These are phyloP conservation scores for Acipenser ruthenus DNA, from an alignment of 2,797 vertebrate species.

Conservation along the genomic window DNA sequence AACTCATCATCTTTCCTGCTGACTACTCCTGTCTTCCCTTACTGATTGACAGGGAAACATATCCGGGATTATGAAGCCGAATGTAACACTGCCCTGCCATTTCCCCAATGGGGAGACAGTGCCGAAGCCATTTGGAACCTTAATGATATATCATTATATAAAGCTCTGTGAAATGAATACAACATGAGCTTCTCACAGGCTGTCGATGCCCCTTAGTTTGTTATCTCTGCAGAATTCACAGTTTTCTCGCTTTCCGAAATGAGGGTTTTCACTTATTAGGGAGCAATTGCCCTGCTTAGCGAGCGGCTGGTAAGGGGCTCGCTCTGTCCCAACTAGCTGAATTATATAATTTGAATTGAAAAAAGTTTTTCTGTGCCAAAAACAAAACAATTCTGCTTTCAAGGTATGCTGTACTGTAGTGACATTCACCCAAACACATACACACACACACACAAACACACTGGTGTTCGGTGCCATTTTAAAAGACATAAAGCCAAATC, in stretches of 20 bases:
- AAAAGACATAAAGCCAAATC: too few species aligned
- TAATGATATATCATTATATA: conserved; percentile 26
- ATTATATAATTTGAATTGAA: too few species aligned
- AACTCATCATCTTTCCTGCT: conserved; percentile 16
- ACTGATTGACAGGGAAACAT: conserved; percentile 29
- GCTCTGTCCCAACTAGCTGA: too few species aligned
- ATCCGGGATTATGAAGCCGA: conserved; percentile 12
- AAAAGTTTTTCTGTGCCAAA: too few species aligned
- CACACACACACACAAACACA: too few species aligned
- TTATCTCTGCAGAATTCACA: neutral
- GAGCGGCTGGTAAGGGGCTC: too few species aligned
- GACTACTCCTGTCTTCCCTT: conserved; percentile 15
- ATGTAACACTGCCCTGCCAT: conserved; percentile 24
- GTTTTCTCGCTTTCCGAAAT: neutral
- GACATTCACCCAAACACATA: too few species aligned
- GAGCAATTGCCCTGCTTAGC: neutral
- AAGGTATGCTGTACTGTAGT: too few species aligned
- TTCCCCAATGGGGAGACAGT: conserved; percentile 29
- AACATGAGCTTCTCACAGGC: conserved; percentile 21
- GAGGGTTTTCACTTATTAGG: neutral
- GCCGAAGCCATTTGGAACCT: conserved; percentile 23
- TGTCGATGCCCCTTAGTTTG: neutral
- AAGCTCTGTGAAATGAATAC: conserved; percentile 30
- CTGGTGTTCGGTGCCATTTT: too few species aligned
- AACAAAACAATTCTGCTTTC: too few species aligned